phyloP scores from a whole-genome alignment of 2,797 vertebrate genomes.

The Brachyrhaphis roseni region DNA sequence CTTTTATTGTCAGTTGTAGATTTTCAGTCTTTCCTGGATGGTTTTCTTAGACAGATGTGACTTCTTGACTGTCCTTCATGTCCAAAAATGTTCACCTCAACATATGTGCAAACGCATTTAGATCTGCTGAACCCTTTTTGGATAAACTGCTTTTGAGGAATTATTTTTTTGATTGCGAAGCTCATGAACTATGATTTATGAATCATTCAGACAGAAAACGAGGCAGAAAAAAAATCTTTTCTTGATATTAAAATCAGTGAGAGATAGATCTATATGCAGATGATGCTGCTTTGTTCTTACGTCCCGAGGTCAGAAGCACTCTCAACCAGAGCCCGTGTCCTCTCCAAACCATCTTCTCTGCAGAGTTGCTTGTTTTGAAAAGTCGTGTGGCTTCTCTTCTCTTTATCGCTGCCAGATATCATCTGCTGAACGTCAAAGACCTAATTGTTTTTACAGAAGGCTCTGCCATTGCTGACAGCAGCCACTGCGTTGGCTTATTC shows the following conservation, averaged over 20 bases:
- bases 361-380: conserved; percentile 7
- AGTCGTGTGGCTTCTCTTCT: conserved; percentile 32
- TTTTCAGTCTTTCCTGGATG: not conserved
- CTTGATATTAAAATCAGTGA: not conserved
- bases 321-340: not conserved
- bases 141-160: not conserved
- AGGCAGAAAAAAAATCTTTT: not conserved
- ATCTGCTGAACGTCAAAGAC: conserved; percentile 63
- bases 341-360: conserved; percentile 11
- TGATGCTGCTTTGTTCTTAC: not conserved
- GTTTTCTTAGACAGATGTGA: not conserved
- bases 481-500: conserved; percentile 46
- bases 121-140: too few relatives aligned
- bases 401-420: conserved; percentile 27
- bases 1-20: not conserved
- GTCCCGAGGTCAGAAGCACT: not conserved
- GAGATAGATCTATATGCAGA: not conserved
- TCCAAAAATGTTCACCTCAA: not conserved
- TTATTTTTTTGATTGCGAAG: not conserved
- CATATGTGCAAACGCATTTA: not conserved
- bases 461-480: conserved; percentile 44
- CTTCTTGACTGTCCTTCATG: not conserved
- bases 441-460: conserved; percentile 60
- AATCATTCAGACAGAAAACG: not conserved
- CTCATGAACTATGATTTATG: not conserved